phyloP scores from a whole-genome alignment of 2,888 invertebrate genomes.

The Amblyjoppa fuscipennis region DNA sequence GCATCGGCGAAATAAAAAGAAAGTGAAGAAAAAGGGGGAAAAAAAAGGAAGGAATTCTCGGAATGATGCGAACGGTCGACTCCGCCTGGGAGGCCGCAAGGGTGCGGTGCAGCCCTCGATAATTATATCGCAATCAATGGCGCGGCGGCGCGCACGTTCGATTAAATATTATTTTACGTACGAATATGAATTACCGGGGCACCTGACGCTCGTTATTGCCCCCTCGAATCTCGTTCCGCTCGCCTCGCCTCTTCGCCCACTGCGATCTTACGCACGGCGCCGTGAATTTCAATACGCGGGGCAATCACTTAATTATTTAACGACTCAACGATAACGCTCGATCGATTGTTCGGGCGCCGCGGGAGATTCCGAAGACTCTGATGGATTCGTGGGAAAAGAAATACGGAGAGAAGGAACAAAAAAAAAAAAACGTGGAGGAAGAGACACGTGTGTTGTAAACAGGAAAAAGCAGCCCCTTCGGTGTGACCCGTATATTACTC shows the following conservation, averaged over 20 bases:
- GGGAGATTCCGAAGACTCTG: background rate
- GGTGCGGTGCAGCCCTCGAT: conserved; percentile 30
- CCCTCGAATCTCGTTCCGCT: conserved; percentile 6
- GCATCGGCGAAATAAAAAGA: conserved; percentile 1
- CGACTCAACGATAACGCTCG: conserved; percentile 40
- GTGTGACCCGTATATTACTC: conserved; percentile 54
- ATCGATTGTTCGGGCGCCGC: conserved; percentile 10
- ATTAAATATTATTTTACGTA: conserved; percentile 44
- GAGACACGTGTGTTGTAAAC: conserved; percentile 5
- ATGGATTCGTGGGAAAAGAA: background rate
- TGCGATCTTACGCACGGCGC: background rate
- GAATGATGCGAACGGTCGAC: conserved; percentile 13
- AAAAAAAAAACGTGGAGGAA: too few species aligned
- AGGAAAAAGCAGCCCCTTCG: conserved; percentile 12
- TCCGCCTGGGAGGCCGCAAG: conserved; percentile 23
- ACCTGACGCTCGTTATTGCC: conserved; percentile 51
- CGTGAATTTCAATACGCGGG: background rate
- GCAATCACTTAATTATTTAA: conserved; percentile 62
- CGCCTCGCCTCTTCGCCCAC: background rate
- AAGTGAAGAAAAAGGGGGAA: background rate
- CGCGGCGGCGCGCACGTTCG: conserved; percentile 14
- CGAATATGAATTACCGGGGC: conserved; percentile 48
- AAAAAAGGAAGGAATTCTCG: conserved; percentile 13
- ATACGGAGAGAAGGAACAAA: background rate
- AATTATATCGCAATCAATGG: conserved; percentile 63